Conservation (phyloP, 2,888 invertebrate genomes). For the Oithona nana region DNA sequence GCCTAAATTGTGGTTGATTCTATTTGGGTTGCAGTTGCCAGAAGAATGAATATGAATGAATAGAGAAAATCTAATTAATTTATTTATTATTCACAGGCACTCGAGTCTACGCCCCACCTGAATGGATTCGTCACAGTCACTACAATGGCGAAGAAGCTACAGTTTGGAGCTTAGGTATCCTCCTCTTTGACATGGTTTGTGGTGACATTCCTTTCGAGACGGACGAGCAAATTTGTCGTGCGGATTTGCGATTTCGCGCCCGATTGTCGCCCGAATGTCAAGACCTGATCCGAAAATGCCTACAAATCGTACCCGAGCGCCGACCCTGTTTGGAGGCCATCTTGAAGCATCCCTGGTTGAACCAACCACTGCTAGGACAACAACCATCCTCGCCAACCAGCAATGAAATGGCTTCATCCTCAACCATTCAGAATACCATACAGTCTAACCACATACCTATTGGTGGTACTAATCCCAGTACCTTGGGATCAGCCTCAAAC, state of each 20-base stretch:
- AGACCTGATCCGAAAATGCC: constrained; percentile 35
- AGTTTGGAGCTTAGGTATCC: constrained; percentile 41
- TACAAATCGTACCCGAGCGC: constrained; percentile 32
- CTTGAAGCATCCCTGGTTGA: constrained; percentile 34
- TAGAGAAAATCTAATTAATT: too few species aligned
- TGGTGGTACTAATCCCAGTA: too few species aligned
- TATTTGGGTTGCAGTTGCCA: too few species aligned
- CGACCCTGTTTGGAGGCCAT: constrained; percentile 34
- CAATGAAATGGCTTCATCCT: too few species aligned
- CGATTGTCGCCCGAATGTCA: constrained; percentile 30
- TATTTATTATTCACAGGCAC: constrained; percentile 32
- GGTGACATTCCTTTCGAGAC: constrained; percentile 42
- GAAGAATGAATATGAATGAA: too few species aligned
- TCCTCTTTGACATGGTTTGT: constrained; percentile 41
- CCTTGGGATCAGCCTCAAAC: not conserved
- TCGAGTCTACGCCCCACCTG: constrained; percentile 41
- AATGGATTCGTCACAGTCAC: constrained; percentile 36
- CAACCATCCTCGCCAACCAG: not conserved
- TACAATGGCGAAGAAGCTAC: constrained; percentile 38
- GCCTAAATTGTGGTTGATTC: too few species aligned
- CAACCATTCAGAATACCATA: too few species aligned
- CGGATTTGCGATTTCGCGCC: constrained; percentile 25
- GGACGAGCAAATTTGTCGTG: constrained; percentile 35
- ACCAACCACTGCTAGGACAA: not conserved
- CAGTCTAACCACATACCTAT: too few species aligned